A percentile compares a stretch with the other conserved stretches of the same genome.
These are phyloP conservation scores for Frankliniella intonsa DNA, from an alignment of 2,888 invertebrate species.

Conservation along the genomic window DNA sequence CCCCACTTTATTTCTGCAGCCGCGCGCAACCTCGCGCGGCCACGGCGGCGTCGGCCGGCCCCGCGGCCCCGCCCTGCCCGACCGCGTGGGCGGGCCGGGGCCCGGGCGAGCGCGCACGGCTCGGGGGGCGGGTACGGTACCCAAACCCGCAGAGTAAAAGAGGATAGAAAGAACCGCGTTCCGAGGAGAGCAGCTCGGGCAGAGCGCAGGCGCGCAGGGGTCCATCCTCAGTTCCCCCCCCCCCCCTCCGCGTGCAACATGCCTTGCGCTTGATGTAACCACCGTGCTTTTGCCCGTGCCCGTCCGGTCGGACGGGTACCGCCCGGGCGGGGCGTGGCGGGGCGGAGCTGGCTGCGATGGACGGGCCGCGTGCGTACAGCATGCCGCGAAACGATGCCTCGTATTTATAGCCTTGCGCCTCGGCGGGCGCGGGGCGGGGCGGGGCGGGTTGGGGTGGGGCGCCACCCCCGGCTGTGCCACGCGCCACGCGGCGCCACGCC, in stretches of 20 bases:
- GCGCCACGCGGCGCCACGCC: background rate
- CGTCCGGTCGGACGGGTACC: background rate
- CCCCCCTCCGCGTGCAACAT: no score
- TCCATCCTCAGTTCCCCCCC: no score
- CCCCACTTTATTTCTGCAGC: conserved; percentile 5
- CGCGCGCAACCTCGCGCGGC: conserved; percentile 4
- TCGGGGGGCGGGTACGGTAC: background rate
- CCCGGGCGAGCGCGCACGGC: background rate
- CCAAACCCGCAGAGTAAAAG: no score
- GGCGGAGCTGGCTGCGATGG: background rate
- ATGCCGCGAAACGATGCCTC: background rate
- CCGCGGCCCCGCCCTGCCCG: background rate
- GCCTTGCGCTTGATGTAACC: no score
- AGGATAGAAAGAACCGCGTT: no score
- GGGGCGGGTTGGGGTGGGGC: background rate
- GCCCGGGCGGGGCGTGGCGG: background rate
- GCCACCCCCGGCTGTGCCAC: background rate
- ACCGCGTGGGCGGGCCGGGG: background rate
- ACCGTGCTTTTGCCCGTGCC: no score
- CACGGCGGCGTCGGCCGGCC: background rate
- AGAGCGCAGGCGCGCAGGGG: no score
- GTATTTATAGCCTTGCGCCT: conserved; percentile 10
- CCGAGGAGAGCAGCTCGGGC: no score
- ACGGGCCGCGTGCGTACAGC: background rate
- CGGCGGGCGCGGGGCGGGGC: background rate